These are phyloP conservation scores for Vidua chalybeata DNA, from an alignment of 2,113 vertebrate genomes.

Conservation along the genomic window DNA sequence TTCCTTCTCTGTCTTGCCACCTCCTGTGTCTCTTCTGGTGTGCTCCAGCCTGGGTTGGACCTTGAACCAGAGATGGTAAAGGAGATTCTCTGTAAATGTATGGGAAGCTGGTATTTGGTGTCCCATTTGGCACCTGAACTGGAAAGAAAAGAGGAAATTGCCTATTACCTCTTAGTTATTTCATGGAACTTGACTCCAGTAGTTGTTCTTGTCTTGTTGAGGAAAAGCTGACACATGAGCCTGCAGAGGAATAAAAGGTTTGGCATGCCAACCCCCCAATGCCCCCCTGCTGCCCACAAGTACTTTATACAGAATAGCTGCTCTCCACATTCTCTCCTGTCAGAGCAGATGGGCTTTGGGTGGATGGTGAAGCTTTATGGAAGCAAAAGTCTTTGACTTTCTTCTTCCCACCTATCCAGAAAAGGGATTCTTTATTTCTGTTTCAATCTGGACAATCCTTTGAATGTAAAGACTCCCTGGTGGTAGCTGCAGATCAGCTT, in stretches of 20 bases:
- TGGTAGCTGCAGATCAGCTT: background rate
- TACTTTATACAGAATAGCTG: background rate
- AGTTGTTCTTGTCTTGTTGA: background rate
- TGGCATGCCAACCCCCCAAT: rapidly evolving
- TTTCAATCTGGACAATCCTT: background rate
- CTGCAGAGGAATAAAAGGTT: background rate
- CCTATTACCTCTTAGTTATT: background rate
- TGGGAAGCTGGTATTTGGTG: background rate
- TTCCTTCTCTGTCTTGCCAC: background rate
- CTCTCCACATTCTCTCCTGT: background rate
- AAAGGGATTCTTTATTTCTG: background rate
- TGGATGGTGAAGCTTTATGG: background rate
- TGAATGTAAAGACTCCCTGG: background rate
- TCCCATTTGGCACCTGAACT: background rate
- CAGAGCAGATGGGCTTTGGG: background rate
- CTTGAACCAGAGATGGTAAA: background rate
- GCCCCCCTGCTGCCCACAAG: rapidly evolving
- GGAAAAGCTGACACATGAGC: background rate
- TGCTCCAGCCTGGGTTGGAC: too few species aligned
- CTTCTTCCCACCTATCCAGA: background rate
- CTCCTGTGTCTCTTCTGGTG: background rate
- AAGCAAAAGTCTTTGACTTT: background rate
- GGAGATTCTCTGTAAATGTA: background rate
- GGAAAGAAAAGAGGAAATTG: background rate
- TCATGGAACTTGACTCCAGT: background rate